Conservation (phyloP, 2,797 vertebrate species). For the Ctenosaura bakeri region DNA sequence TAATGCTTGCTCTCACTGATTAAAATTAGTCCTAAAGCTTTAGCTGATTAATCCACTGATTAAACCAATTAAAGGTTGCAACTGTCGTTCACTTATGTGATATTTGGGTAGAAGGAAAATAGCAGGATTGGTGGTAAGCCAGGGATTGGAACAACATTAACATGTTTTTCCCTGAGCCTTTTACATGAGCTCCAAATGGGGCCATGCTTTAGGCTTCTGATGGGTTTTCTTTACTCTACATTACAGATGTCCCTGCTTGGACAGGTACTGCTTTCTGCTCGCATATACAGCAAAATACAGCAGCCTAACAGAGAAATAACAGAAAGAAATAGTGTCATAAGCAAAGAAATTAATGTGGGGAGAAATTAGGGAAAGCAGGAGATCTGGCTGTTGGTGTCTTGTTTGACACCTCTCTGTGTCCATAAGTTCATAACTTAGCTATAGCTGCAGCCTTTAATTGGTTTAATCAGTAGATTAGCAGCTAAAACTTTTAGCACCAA, state of each 20-base stretch:
- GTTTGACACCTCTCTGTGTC: not conserved
- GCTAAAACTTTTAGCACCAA: not conserved
- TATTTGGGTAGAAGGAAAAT: not conserved
- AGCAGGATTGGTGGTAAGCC: not conserved
- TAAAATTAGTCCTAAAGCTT: conserved; percentile 28
- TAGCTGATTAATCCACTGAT: conserved; percentile 33
- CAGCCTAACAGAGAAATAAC: not conserved
- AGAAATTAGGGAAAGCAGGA: not conserved
- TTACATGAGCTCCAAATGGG: not conserved
- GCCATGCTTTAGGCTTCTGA: not conserved
- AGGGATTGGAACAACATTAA: not conserved
- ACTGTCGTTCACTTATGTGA: conserved; percentile 3
- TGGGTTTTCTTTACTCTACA: not conserved
- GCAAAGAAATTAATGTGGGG: not conserved
- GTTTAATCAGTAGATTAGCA: too few relatives aligned
- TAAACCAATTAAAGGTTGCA: conserved; percentile 21
- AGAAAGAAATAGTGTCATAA: not conserved
- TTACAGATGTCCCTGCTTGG: not conserved
- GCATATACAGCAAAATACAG: not conserved
- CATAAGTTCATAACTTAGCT: not conserved
- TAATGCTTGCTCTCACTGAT: conserved; percentile 17
- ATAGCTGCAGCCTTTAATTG: too few relatives aligned
- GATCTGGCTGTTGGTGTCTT: not conserved
- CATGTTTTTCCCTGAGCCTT: not conserved
- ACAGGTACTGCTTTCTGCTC: not conserved